These are phyloP conservation scores for Dicaeum eximium DNA, from an alignment of 2,113 vertebrate genomes.

Conservation along the genomic window DNA sequence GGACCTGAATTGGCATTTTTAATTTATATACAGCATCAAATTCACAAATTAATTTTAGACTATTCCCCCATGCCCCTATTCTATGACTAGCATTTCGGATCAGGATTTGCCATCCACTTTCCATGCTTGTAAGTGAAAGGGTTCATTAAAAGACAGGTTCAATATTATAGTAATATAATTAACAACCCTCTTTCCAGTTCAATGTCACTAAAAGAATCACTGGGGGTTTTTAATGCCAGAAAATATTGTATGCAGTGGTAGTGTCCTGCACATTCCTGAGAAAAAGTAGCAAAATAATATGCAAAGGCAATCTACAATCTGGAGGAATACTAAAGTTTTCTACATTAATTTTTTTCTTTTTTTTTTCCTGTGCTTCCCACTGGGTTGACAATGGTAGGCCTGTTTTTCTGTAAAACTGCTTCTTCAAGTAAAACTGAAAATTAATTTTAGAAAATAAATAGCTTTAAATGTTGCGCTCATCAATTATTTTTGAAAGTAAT, in stretches of 20 bases:
- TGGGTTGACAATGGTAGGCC: not conserved
- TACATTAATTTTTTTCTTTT: not conserved
- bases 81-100: not conserved
- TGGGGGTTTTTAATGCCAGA: not conserved
- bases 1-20: not conserved
- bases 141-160: not conserved
- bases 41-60: not conserved
- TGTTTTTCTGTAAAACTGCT: not conserved
- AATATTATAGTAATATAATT: not conserved
- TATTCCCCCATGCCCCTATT: not conserved
- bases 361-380: not conserved
- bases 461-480: not conserved
- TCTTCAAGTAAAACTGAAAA: not conserved
- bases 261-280: not conserved
- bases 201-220: not conserved
- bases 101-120: not conserved
- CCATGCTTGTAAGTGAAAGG: not conserved
- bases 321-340: not conserved
- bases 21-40: not conserved
- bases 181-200: not conserved
- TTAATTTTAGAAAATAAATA: not conserved
- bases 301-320: not conserved
- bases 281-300: not conserved
- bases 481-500: not conserved
- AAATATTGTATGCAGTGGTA: not conserved